phyloP scores from a whole-genome alignment of 2,113 vertebrate genomes.

The Propithecus coquereli region DNA sequence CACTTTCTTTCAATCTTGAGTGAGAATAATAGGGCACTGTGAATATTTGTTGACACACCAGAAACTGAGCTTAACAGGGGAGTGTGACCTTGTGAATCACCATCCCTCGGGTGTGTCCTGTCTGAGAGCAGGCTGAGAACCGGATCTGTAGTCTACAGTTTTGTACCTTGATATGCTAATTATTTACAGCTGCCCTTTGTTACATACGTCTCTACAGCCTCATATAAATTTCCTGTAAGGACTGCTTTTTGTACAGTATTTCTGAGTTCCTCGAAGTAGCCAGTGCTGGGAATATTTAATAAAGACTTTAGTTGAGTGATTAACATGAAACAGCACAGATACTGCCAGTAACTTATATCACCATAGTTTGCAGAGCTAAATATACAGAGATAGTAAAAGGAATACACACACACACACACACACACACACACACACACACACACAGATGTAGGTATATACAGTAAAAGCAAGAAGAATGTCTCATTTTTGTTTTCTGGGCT shows the following conservation, averaged over 20 bases:
- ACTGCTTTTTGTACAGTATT: not conserved
- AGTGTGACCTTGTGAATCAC: not conserved
- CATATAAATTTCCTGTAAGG: not conserved
- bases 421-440: not conserved
- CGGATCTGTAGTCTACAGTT: not conserved
- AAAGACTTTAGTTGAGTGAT: not conserved
- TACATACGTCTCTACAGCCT: not conserved
- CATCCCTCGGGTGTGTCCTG: not conserved
- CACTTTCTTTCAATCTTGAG: not conserved
- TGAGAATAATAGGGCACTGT: not conserved
- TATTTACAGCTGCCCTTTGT: not conserved
- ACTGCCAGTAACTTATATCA: not conserved
- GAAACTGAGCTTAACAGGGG: not conserved
- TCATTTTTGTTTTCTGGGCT: not conserved
- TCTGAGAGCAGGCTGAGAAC: not conserved
- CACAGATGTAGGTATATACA: not conserved
- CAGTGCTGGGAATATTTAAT: not conserved
- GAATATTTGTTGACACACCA: not conserved
- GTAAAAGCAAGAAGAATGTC: not conserved
- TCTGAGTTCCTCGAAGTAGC: not conserved
- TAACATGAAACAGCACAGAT: not conserved
- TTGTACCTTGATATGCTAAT: not conserved
- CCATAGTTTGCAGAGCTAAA: not conserved
- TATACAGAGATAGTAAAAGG: not conserved
- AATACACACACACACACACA: not conserved